Evolutionary conservation across 92 coral and sea anemone species (phyloP).

Genomic region (Epizoanthus fatuus): DNA sequence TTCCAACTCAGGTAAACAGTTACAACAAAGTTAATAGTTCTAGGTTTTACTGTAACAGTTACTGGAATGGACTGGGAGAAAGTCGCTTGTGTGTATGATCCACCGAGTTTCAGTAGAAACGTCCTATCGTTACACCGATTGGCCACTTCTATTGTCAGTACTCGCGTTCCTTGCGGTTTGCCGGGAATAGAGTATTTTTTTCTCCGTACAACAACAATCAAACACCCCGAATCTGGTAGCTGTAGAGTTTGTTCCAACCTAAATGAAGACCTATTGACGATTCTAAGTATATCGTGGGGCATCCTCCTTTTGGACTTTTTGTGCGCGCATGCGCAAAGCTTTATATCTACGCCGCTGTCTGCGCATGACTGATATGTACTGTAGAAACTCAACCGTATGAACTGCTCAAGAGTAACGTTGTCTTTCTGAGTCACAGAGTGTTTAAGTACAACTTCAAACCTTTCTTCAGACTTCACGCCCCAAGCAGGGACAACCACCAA

Average conservation of each 20-base stretch:
- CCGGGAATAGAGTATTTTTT: constrained; percentile 49
- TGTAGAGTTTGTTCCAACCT: constrained; percentile 57
- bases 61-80: constrained; percentile 72
- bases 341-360: constrained; percentile 82
- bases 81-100: constrained; percentile 65
- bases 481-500: constrained; percentile 84
- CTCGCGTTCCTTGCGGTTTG: constrained; percentile 65
- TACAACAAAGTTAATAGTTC: constrained; percentile 73
- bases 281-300: constrained; percentile 34
- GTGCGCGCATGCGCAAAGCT: constrained; percentile 89
- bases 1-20: constrained; percentile 86
- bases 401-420: constrained; percentile 66
- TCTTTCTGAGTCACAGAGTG: constrained; percentile 72
- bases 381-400: constrained; percentile 85
- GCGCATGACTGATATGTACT: constrained; percentile 87
- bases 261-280: constrained; percentile 65
- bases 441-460: constrained; percentile 86
- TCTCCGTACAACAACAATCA: constrained; percentile 58
- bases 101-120: constrained; percentile 68
- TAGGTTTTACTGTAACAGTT: constrained; percentile 71
- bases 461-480: constrained; percentile 78
- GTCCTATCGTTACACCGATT: constrained; percentile 66
- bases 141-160: constrained; percentile 77
- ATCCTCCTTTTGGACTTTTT: constrained; percentile 13
- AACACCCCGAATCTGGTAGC: constrained; percentile 63